Percentiles rank a stretch among this genome's conserved stretches.
Evolutionary conservation across 2,113 vertebrate species (phyloP).

Genomic region (Pavo muticus): DNA sequence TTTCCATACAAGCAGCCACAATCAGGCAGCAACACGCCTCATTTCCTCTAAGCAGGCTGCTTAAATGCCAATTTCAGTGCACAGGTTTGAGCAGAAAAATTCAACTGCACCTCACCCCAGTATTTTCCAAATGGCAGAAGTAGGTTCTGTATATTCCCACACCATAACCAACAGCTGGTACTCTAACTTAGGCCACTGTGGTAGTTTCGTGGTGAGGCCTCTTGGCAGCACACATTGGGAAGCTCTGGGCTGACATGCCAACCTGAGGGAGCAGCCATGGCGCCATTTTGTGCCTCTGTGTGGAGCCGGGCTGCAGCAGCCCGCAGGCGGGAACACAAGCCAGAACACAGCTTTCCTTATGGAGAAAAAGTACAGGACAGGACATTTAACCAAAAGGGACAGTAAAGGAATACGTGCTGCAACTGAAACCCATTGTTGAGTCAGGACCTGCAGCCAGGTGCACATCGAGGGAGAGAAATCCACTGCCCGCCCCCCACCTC

Average conservation of each 20-base stretch:
- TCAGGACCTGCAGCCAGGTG: accelerated
- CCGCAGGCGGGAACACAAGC: too few relatives aligned
- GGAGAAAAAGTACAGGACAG: accelerated
- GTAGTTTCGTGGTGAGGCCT: conserved; percentile 22
- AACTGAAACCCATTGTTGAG: accelerated
- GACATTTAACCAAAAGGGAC: accelerated
- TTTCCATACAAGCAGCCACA: not conserved
- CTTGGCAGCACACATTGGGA: not conserved
- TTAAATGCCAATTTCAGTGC: conserved; percentile 5
- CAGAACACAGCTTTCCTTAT: accelerated
- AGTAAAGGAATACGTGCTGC: accelerated
- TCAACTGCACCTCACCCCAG: not conserved
- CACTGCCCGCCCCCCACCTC: too few relatives aligned
- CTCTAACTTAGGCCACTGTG: not conserved
- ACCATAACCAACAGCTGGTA: not conserved
- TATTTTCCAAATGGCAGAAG: not conserved
- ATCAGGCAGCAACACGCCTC: conserved; percentile 3
- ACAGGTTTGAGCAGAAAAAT: not conserved
- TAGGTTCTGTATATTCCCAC: not conserved
- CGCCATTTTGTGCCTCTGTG: too few relatives aligned
- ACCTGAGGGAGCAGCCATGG: too few relatives aligned
- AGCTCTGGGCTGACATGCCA: not conserved
- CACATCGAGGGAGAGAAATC: too few relatives aligned
- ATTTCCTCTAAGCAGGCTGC: not conserved
- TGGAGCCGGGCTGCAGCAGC: too few relatives aligned